These are phyloP conservation scores for Drosophila mimetica DNA, from an alignment of 2,888 invertebrate genomes.

Conservation along the genomic window DNA sequence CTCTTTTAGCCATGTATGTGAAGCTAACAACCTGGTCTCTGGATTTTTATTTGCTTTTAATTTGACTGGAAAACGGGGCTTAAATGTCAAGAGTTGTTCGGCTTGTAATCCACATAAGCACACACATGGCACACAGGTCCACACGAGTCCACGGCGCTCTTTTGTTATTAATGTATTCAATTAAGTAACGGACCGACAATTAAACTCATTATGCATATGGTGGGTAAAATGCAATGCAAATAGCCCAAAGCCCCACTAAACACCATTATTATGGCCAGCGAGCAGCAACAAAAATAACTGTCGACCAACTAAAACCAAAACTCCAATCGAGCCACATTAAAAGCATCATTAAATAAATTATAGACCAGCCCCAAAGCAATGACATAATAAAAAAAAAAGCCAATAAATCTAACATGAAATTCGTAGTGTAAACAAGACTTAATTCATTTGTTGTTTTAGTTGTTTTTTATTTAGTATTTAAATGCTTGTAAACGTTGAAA, in stretches of 20 bases:
- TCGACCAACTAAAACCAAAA: slow-evolving; percentile 32
- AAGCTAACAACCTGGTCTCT: slow-evolving; percentile 14
- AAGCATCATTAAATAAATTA: slow-evolving; percentile 70
- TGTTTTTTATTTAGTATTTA: slow-evolving; percentile 21
- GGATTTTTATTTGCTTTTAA: slow-evolving; percentile 74
- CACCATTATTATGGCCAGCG: slow-evolving; percentile 35
- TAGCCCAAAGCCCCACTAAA: slow-evolving; percentile 52
- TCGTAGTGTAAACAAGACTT: slow-evolving; percentile 37
- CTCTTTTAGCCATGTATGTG: slow-evolving; percentile 61
- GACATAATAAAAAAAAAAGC: slow-evolving; percentile 35
- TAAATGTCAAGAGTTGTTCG: slow-evolving; percentile 60
- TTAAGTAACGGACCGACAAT: slow-evolving; percentile 64
- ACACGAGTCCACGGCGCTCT: slow-evolving; percentile 10
- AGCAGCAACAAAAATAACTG: slow-evolving; percentile 17
- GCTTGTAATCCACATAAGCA: slow-evolving; percentile 64
- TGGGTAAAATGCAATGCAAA: slow-evolving; percentile 45
- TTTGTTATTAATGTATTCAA: slow-evolving; percentile 70
- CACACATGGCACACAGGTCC: slow-evolving; percentile 5
- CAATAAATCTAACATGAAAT: slow-evolving; percentile 44
- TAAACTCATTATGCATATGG: slow-evolving; percentile 66
- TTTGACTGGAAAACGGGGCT: slow-evolving; percentile 65
- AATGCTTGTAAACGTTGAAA: slow-evolving; percentile 22
- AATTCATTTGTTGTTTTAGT: slow-evolving; percentile 32
- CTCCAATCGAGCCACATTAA: slow-evolving; percentile 51
- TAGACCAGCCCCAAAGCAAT: slow-evolving; percentile 26